phyloP scores from a whole-genome alignment of 2,888 invertebrate genomes.

The Molanna angustata region DNA sequence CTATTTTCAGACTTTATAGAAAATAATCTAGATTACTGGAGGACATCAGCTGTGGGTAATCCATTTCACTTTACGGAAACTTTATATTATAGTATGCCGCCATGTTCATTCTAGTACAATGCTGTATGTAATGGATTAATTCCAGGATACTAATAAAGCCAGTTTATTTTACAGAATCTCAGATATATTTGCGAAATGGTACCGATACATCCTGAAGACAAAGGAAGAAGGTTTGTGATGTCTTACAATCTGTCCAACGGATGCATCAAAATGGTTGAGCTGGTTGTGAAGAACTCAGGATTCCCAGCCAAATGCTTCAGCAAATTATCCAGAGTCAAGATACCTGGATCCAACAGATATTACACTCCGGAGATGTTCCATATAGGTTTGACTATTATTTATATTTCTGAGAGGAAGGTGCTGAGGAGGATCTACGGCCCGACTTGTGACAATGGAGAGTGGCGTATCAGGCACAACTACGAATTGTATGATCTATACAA shows the following conservation, averaged over 20 bases:
- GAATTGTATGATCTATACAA: too few species aligned
- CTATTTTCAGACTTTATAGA: too few species aligned
- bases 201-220: conserved; percentile 75
- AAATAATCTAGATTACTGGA: too few species aligned
- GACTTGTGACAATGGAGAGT: too few species aligned
- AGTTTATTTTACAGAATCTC: conserved; percentile 50
- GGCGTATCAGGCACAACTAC: too few species aligned
- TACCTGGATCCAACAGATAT: conserved; percentile 68
- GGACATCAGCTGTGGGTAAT: too few species aligned
- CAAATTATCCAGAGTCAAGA: conserved; percentile 61
- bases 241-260: conserved; percentile 75
- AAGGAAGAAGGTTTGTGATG: conserved; percentile 70
- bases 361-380: conserved; percentile 77
- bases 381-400: too few species aligned
- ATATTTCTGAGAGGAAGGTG: too few species aligned
- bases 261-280: conserved; percentile 70
- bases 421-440: too few species aligned
- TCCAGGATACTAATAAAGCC: background rate
- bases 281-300: conserved; percentile 71
- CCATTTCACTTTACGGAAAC: too few species aligned
- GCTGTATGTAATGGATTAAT: background rate
- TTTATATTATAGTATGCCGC: conserved; percentile 1
- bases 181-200: conserved; percentile 77
- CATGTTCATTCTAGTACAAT: background rate
- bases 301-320: conserved; percentile 74